These are phyloP conservation scores for Drosophila koepferae DNA, from an alignment of 2,888 invertebrate genomes.

Conservation along the genomic window DNA sequence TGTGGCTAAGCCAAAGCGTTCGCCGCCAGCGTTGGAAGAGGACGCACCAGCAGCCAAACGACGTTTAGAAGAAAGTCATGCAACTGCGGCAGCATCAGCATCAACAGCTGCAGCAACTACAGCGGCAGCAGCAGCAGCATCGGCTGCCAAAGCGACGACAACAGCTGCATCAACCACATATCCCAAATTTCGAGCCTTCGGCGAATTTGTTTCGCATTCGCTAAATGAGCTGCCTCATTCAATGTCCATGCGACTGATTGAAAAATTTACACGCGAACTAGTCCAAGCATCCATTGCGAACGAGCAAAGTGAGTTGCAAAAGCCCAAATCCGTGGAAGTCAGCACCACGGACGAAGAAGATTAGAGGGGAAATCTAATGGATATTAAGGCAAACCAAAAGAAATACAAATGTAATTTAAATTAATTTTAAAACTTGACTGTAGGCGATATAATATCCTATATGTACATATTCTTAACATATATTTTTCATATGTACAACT, in stretches of 20 bases:
- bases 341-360: constrained; percentile 57
- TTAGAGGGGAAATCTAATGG: constrained; percentile 7
- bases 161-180: constrained; percentile 21
- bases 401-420: constrained; percentile 34
- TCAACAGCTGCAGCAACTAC: constrained; percentile 1
- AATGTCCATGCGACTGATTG: constrained; percentile 81
- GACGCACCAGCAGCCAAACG: constrained; percentile 20
- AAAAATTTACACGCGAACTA: constrained; percentile 83
- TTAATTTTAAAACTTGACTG: constrained; percentile 32
- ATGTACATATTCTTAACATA: neutral
- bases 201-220: constrained; percentile 83
- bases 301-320: constrained; percentile 8
- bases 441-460: neutral
- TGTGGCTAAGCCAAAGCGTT: constrained; percentile 44
- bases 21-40: constrained; percentile 5
- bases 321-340: constrained; percentile 33
- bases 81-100: constrained; percentile 11
- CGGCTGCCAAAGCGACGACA: constrained; percentile 9
- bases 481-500: constrained; percentile 8
- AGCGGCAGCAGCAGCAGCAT: constrained; percentile 5
- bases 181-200: constrained; percentile 81
- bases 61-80: constrained; percentile 8
- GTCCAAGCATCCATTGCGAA: constrained; percentile 76
- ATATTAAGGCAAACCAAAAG: constrained; percentile 14
- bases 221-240: constrained; percentile 81